Percentiles rank a stretch among this genome's conserved stretches.
phyloP scores from a whole-genome alignment of 2,797 vertebrate species.

The Borostomias antarcticus region DNA sequence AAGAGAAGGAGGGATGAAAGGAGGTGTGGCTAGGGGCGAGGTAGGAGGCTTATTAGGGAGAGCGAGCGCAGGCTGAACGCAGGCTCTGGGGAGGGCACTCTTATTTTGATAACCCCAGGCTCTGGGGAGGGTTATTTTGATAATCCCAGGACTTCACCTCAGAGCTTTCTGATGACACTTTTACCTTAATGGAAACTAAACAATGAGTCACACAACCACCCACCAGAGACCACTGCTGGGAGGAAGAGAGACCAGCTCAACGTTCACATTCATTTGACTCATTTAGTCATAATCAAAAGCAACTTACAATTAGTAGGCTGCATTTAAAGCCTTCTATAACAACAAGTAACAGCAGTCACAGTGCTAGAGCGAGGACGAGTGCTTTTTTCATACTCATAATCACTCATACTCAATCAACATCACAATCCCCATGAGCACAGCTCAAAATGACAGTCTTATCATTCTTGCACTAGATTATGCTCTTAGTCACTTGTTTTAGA shows the following conservation, averaged over 20 bases:
- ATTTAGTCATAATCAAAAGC: too few relatives aligned
- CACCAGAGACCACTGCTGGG: slow-evolving; percentile 41
- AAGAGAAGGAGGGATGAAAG: background rate
- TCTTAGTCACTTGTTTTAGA: too few relatives aligned
- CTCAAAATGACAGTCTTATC: too few relatives aligned
- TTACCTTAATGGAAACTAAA: slow-evolving; percentile 60
- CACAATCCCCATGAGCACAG: too few relatives aligned
- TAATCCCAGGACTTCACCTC: slow-evolving; percentile 57
- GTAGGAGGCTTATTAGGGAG: background rate
- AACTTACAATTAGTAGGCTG: too few relatives aligned
- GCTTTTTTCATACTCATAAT: too few relatives aligned
- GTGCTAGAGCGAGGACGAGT: too few relatives aligned
- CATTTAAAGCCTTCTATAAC: too few relatives aligned
- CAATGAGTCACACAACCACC: slow-evolving; percentile 56
- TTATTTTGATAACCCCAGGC: slow-evolving; percentile 63
- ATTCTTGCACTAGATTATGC: too few relatives aligned
- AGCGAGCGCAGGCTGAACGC: background rate
- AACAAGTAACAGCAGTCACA: too few relatives aligned
- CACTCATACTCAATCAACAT: too few relatives aligned
- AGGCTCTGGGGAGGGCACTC: slow-evolving; percentile 39
- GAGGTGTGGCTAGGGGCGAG: background rate
- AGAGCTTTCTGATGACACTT: slow-evolving; percentile 60
- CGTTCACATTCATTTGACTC: too few relatives aligned
- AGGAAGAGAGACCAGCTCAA: slow-evolving; percentile 13
- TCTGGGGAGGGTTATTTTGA: slow-evolving; percentile 57